These are phyloP conservation scores for Coccyzus lansbergi DNA, from an alignment of 2,797 vertebrate species.

Conservation along the genomic window DNA sequence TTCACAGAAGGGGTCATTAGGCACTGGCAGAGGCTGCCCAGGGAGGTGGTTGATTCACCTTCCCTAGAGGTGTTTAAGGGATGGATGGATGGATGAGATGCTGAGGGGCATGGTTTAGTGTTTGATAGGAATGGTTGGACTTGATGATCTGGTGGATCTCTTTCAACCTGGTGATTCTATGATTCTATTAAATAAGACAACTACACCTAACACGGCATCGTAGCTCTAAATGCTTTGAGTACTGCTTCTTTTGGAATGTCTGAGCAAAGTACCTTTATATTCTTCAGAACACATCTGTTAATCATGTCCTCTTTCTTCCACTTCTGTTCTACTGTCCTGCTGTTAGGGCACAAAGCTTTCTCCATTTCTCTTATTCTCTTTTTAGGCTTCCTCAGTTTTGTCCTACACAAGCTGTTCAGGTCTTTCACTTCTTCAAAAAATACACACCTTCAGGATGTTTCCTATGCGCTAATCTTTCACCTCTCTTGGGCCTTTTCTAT, in stretches of 20 bases:
- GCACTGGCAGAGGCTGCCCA: no score
- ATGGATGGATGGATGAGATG: no score
- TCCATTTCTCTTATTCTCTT: background rate
- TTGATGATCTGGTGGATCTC: no score
- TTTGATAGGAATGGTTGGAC: no score
- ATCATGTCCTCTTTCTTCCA: background rate
- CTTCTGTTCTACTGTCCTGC: background rate
- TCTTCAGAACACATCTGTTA: background rate
- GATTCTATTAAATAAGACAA: no score
- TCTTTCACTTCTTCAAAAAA: background rate
- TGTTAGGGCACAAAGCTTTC: background rate
- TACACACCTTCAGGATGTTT: background rate
- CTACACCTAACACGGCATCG: background rate
- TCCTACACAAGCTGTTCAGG: background rate
- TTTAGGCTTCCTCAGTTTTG: background rate
- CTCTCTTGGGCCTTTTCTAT: background rate
- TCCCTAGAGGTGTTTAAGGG: no score
- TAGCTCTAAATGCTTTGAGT: background rate
- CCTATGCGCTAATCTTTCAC: background rate
- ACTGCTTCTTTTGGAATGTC: background rate
- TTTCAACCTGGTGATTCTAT: no score
- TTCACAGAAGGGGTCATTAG: no score
- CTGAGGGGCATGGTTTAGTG: no score
- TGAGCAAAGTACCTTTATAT: background rate
- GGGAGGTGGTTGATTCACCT: no score